phyloP scores from a whole-genome alignment of 2,888 invertebrate species.

The Apamea sordens region DNA sequence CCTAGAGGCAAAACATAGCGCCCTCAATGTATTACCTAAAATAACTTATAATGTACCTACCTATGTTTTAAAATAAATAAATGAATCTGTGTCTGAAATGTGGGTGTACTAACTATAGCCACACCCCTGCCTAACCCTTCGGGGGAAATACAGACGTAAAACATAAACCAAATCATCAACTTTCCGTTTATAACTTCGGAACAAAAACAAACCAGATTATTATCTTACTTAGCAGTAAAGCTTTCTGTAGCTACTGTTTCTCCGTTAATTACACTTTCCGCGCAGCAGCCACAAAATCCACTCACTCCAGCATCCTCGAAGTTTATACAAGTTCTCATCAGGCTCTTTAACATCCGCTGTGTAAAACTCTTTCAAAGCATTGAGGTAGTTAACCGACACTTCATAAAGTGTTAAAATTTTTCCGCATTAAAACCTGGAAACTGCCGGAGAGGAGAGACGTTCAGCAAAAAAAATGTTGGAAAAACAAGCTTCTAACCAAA shows the following conservation, averaged over 20 bases:
- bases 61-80: no score
- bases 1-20: no score
- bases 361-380: conserved; percentile 68
- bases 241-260: conserved; percentile 31
- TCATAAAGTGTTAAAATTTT: conserved; percentile 67
- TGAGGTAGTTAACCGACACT: conserved; percentile 68
- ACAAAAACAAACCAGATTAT: conserved; percentile 3
- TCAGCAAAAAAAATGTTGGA: conserved; percentile 30
- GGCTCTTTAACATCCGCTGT: conserved; percentile 62
- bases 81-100: background rate
- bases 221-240: conserved; percentile 28
- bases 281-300: conserved; percentile 36
- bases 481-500: conserved; percentile 45
- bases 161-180: background rate
- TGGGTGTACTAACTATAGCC: no score
- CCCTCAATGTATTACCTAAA: no score
- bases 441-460: conserved; percentile 42
- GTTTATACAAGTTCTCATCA: conserved; percentile 62
- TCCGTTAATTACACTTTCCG: conserved; percentile 38
- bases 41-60: no score
- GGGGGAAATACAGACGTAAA: background rate
- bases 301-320: conserved; percentile 51
- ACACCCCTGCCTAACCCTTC: background rate
- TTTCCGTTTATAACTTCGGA: background rate
- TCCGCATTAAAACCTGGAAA: conserved; percentile 66